Base-by-base conservation (phyloP, 2,797 vertebrate genomes). In the Propithecus deckenii region DNA sequence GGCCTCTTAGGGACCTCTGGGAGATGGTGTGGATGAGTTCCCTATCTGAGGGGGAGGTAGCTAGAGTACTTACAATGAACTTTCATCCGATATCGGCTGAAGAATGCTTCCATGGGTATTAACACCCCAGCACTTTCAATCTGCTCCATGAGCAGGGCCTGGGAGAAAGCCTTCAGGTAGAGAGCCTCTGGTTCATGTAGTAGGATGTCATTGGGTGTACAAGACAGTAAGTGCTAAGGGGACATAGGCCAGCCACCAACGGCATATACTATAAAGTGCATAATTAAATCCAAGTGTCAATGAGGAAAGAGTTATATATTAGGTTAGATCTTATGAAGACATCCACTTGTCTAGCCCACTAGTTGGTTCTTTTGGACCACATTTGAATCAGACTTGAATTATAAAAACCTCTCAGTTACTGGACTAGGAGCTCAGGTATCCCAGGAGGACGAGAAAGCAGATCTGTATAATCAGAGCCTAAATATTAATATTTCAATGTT, bases 331-430 rank as follows among this genome's bases (percentile, higher is more conserved):
- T 92, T 95, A 95, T 32, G 75, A 79, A 93, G 80, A 84, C 28
- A 79, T 50, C 8, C 72, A 85, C 28, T 87, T 76, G 8, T 87
- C 81, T 72, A 93, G 43, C 7, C 59, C 38, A 84, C 14, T 41
- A 84, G 14, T 84, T 38, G 87, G n/a, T 91, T 93, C 72, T 80
- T 94, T 91, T 81, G 32, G 35, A 87, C 41, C 43, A 87, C 25
- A 32, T 22, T 91, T 86, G 80, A 80, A 78, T 88, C 14, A 78
- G 57, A 81, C 32, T 30, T 95, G n/a, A 69, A 41, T 93, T 83
- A 85, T 23, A 78, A 92, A 71, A 93, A 61, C 5, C 7, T 79
- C 78, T 87, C 92, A 57, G 43, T 74, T 92, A 78, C 41, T 91
- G 59, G 13, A 69, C 79, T 69, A 92, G 43, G 65, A 89, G 55